Base-by-base conservation (phyloP, 2,888 invertebrate species). In the Nebria brevicollis region DNA sequence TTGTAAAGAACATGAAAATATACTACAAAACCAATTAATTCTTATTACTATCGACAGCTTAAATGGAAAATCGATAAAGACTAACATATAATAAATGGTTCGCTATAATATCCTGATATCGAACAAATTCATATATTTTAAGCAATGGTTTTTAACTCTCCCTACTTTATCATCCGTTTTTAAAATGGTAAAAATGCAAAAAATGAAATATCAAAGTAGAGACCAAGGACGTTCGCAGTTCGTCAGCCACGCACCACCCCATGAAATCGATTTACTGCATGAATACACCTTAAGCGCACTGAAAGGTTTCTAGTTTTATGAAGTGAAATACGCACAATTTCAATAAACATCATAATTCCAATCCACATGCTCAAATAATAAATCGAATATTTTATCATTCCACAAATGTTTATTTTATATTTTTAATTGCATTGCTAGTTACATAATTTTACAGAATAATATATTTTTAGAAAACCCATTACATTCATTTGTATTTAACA, bases 1-100 rank as follows among this genome's bases (percentile, higher is more conserved):
- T 34, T 34, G 5, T 34, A 34, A 34, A 34, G 2, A 34, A 34
- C 54, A 54, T 7, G 13, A 11, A 11, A 54, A 11, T 54, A 54
- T 11, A 54, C 8, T 54, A 13, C 54, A 54, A 8, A 54, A 54
- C 13, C 54, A 2, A 54, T 54, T 13, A 54, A 54, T 54, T 54
- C 54, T 11, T 54, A 54, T 54, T 54, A 54, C 54, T 54, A 54
- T 54, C 13, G 54, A 54, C 54, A 54, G 54, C 54, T 5, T 54
- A 75, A 79, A 79, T 79, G 66, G 79, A 75, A 79, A 79, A 79
- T 75, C 79, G 75, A 79, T 79, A 68, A 79, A 79, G 43, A 79
- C 43, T 73, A 25, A 4, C 65, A 65, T 74, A 79, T 75, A 75
- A 54, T 2, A 54, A 79, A 79, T 74, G 75, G 75, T 75, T 72